These are phyloP conservation scores for Ceratotherium simum DNA, from an alignment of 2,113 vertebrate genomes.

Conservation along the genomic window DNA sequence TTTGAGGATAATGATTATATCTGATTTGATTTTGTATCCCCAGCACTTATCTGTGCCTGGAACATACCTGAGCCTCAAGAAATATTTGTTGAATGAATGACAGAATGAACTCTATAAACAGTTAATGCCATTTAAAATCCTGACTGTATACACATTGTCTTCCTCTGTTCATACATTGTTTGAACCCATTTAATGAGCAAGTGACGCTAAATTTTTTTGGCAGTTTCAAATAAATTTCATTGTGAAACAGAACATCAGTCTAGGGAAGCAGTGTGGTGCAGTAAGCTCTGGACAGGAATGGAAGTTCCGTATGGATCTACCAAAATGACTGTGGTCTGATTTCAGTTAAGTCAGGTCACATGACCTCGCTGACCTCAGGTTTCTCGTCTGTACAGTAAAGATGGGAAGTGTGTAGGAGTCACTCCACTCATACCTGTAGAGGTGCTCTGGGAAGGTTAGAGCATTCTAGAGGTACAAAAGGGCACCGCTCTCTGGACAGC, in stretches of 20 bases:
- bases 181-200: conserved; percentile 41
- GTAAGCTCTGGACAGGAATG: neutral
- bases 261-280: neutral
- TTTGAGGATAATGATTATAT: conserved; percentile 32
- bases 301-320: neutral
- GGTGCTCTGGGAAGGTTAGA: neutral
- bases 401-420: neutral
- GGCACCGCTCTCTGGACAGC: neutral
- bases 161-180: neutral
- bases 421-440: neutral
- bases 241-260: neutral
- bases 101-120: conserved; percentile 16
- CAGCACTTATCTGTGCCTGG: neutral
- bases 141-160: neutral
- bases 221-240: conserved; percentile 30
- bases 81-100: conserved; percentile 52
- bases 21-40: conserved; percentile 51
- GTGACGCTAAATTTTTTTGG: neutral
- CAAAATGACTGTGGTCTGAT: neutral
- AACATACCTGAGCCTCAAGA: conserved; percentile 20
- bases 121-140: conserved; percentile 22
- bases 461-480: neutral
- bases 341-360: neutral
- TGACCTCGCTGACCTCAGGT: conserved; percentile 6
- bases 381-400: conserved; percentile 30